These are phyloP conservation scores for Lindbergichthys nudifrons DNA, from an alignment of 2,797 vertebrate genomes.

Conservation along the genomic window DNA sequence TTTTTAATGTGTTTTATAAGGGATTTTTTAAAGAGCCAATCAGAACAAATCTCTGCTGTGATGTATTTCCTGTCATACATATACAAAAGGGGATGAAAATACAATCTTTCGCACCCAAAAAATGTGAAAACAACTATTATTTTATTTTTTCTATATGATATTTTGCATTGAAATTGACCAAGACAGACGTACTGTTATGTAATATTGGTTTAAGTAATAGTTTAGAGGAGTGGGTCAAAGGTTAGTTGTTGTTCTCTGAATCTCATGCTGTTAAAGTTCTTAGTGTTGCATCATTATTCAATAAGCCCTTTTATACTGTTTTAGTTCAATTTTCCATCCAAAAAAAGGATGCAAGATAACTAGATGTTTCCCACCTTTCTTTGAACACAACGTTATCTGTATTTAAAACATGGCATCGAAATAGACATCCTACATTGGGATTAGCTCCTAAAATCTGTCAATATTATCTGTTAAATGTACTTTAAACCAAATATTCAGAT, in stretches of 20 bases:
- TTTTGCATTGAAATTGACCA: not conserved
- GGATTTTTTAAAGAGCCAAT: not conserved
- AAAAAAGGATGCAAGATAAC: no score
- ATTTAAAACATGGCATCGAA: not conserved
- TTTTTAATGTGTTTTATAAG: no score
- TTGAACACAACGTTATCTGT: not conserved
- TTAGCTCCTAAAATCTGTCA: not conserved
- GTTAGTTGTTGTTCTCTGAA: no score
- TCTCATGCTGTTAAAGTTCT: no score
- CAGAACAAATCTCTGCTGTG: no score
- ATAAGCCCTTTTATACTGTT: no score
- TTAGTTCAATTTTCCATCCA: no score
- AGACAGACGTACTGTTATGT: not conserved
- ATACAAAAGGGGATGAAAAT: not conserved
- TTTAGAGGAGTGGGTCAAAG: no score
- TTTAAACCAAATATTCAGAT: not conserved
- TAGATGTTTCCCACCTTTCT: not conserved
- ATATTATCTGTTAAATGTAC: not conserved
- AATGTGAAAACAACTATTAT: no score
- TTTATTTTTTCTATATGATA: no score
- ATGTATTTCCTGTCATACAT: not conserved
- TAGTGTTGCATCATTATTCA: no score
- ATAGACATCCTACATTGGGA: not conserved
- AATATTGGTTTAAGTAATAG: conserved; percentile 7
- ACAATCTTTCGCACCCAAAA: not conserved